Percentiles rank a stretch among this genome's conserved stretches.
phyloP scores from a whole-genome alignment of 1,140 invertebrate genomes.

The Paracyclopina nana region DNA sequence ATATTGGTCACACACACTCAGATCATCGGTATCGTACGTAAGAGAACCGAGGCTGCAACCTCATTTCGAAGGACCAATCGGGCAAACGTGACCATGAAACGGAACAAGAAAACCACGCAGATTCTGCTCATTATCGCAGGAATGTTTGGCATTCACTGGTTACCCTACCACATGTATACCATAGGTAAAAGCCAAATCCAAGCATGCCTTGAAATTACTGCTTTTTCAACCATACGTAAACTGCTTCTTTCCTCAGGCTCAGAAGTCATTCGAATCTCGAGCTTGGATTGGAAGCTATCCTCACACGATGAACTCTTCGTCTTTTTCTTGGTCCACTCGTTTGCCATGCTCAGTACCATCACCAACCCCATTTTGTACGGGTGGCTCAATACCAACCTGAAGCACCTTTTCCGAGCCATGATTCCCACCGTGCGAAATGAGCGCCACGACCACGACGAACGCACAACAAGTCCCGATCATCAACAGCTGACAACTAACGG shows the following conservation, averaged over 20 bases:
- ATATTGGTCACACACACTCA: neutral
- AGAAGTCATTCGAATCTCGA: too few species aligned
- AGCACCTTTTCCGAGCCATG: slow-evolving; percentile 26
- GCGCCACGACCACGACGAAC: neutral
- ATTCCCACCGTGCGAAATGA: slow-evolving; percentile 19
- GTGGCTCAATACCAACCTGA: slow-evolving; percentile 33
- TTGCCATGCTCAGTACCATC: slow-evolving; percentile 34
- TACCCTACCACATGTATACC: neutral
- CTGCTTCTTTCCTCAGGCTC: too few species aligned
- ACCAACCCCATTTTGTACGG: slow-evolving; percentile 36
- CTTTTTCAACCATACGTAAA: too few species aligned
- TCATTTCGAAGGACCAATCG: neutral
- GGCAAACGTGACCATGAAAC: neutral
- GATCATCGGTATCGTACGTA: neutral
- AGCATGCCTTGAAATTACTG: too few species aligned
- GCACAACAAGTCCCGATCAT: too few species aligned
- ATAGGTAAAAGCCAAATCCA: too few species aligned
- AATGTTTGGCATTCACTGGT: neutral
- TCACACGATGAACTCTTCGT: slow-evolving; percentile 27
- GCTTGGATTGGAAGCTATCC: too few species aligned
- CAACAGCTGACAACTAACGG: too few species aligned
- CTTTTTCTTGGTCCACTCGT: slow-evolving; percentile 34
- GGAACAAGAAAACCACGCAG: neutral
- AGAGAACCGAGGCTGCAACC: neutral
- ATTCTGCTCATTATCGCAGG: neutral